These are phyloP conservation scores for Caenorhabditis sp. DNA, from an alignment of 2,888 invertebrate genomes.

Conservation along the genomic window DNA sequence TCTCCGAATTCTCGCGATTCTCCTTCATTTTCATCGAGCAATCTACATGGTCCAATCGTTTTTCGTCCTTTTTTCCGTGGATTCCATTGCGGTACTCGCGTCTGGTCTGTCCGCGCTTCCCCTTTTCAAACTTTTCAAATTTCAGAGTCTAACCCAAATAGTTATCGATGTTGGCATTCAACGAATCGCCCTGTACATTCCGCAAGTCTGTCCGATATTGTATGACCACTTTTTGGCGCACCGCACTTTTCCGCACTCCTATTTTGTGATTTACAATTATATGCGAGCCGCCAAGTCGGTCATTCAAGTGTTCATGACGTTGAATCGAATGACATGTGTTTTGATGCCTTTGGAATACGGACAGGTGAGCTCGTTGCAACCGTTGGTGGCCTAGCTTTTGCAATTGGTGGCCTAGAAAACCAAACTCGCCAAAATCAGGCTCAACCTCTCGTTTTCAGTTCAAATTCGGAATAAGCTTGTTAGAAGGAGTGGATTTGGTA, in stretches of 20 bases:
- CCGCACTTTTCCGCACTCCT: background rate
- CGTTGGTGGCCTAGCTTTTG: too few species aligned
- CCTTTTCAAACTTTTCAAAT: too few species aligned
- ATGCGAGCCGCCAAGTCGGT: constrained; percentile 39
- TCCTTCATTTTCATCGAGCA: constrained; percentile 11
- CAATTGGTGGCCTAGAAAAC: too few species aligned
- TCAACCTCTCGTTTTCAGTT: too few species aligned
- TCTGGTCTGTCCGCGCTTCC: too few species aligned
- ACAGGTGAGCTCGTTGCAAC: background rate
- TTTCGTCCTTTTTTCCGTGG: constrained; percentile 35
- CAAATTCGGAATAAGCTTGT: too few species aligned
- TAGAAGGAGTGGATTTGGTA: too few species aligned
- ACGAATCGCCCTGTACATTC: constrained; percentile 30
- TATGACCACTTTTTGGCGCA: background rate
- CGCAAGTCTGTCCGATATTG: constrained; percentile 39
- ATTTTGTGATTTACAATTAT: constrained; percentile 35
- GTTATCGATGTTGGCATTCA: constrained; percentile 31
- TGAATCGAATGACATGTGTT: constrained; percentile 50
- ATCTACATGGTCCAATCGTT: constrained; percentile 46
- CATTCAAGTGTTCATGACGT: constrained; percentile 30
- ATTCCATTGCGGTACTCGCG: constrained; percentile 41
- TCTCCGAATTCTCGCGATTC: constrained; percentile 6
- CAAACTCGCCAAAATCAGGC: too few species aligned
- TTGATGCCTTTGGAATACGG: constrained; percentile 4
- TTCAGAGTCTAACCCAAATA: constrained; percentile 31